Percentiles rank a stretch among this genome's conserved stretches.
phyloP scores from a whole-genome alignment of 2,113 vertebrate genomes.

The Limnothrissa miodon region DNA sequence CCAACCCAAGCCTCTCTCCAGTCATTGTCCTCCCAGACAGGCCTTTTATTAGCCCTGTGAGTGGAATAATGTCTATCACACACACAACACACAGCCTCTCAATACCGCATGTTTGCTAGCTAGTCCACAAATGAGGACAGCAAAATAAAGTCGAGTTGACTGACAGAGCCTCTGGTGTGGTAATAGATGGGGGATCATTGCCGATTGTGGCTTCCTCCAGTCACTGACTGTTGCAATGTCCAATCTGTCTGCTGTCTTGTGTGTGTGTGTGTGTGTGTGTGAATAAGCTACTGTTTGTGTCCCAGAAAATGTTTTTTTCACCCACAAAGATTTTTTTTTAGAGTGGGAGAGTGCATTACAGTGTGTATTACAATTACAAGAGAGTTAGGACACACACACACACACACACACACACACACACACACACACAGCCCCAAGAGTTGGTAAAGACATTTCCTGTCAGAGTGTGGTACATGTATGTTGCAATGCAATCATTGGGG shows the following conservation, averaged over 20 bases:
- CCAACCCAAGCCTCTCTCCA: neutral
- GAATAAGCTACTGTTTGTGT: neutral
- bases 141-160: neutral
- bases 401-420: neutral
- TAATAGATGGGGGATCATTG: neutral
- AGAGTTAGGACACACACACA: neutral
- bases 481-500: conserved; percentile 25
- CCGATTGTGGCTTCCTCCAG: neutral
- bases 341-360: neutral
- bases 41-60: neutral
- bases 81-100: neutral
- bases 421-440: conserved; percentile 5
- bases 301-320: neutral
- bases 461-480: conserved; percentile 11
- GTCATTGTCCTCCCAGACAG: neutral
- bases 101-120: neutral
- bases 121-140: neutral
- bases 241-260: neutral
- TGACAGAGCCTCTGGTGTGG: neutral
- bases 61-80: neutral
- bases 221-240: neutral
- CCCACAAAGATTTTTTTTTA: neutral
- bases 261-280: neutral
- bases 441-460: conserved; percentile 47
- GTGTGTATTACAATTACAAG: neutral